Conservation (phyloP, 2,888 invertebrate species). For the Agonopterix heracliana region DNA sequence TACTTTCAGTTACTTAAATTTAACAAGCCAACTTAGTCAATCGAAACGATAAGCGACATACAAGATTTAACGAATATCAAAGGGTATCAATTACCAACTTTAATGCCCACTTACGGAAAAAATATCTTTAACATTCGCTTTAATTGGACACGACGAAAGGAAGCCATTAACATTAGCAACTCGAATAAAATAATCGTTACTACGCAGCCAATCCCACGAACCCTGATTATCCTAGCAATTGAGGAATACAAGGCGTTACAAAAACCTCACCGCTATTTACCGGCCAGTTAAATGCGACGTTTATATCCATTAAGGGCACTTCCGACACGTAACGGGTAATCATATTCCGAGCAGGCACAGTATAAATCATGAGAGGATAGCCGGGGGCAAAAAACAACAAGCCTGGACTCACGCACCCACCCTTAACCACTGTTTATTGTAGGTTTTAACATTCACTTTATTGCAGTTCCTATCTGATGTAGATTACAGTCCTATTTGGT, state of each 20-base stretch:
- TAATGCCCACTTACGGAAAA: not conserved
- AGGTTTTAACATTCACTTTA: conserved; percentile 48
- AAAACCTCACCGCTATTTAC: conserved; percentile 44
- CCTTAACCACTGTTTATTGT: conserved; percentile 60
- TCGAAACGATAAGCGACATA: too few species aligned
- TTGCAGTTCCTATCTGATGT: conserved; percentile 42
- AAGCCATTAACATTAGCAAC: too few species aligned
- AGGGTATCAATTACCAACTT: not conserved
- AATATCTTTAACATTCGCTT: too few species aligned
- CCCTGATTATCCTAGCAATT: conserved; percentile 26
- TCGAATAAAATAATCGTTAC: too few species aligned
- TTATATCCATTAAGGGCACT: conserved; percentile 71
- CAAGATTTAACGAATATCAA: not conserved
- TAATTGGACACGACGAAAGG: too few species aligned
- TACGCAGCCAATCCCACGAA: too few species aligned
- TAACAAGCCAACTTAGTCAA: conserved; percentile 7
- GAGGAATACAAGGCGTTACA: conserved; percentile 25
- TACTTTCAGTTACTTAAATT: not conserved
- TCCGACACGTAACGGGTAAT: conserved; percentile 64
- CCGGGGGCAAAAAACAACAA: conserved; percentile 56
- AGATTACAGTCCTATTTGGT: conserved; percentile 30
- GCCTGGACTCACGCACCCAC: conserved; percentile 36
- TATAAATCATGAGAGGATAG: conserved; percentile 67
- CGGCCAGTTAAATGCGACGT: conserved; percentile 60
- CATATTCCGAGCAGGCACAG: conserved; percentile 66